Evolutionary conservation across 2,113 vertebrate genomes (phyloP), one percentile per base, ranked within the genome.

Genomic region (Anser cygnoides): DNA sequence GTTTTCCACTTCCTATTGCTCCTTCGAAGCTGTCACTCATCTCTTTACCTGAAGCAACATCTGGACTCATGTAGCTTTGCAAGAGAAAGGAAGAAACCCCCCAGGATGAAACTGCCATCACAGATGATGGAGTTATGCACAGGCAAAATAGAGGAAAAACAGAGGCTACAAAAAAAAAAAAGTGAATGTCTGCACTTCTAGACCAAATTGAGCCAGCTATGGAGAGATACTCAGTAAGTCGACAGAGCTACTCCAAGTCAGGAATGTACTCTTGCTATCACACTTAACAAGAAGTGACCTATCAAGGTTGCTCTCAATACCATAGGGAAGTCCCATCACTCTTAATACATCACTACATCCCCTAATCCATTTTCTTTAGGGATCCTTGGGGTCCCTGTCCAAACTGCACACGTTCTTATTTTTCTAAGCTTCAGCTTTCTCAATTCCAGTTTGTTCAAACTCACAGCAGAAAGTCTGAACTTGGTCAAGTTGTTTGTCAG

Each of bases 21-120:
- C 99, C 98, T 75, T 99, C 99, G 46, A 98, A 99, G 93, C 99
- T 98, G 52, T 99, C 99, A 71, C 98, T 99, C 97, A 99, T 98
- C 95, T 99, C 99, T 96, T 98, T 99, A 61, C 99, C 98, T 5
- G 99, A 99, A 39, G 99, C 96, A 57, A 98, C 96, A 63, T 99
- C 99, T 35, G 98, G 98, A 89, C 98, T 99, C 90, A 98, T 90
- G 29, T 97, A 98, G 92, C 98, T 98, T 96, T 23, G 4, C 20
- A 62, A 77, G 4, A 67, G 31, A 92, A 84, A 84, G 41, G 63
- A 84, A 85, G 26, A 74, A 91, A 62, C 63, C 22, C 3, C 23
- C 22, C 41, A 25, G 25, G 68, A 62, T 37, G 52, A 91, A 86
- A 58, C 13, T 25, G 18, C 21, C 5, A 6, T 23, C 61, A 74